Evolutionary conservation across 2,888 invertebrate species (phyloP).

Genomic region (Trachelus tabidus): DNA sequence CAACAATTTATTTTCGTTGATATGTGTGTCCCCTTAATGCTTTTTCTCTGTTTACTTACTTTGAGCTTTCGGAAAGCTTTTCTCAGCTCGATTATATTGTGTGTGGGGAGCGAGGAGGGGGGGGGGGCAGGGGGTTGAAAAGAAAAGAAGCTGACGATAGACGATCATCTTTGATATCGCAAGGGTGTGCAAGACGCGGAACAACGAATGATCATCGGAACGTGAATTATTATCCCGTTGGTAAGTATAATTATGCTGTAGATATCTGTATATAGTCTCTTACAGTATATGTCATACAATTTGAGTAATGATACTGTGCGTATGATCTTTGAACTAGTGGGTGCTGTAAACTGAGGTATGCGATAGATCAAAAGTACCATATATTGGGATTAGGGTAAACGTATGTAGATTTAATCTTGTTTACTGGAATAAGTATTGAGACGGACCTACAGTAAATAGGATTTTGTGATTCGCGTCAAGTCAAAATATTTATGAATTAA

Average conservation of each 20-base stretch:
- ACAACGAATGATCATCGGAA: neutral
- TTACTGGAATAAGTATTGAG: neutral
- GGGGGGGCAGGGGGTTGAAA: neutral
- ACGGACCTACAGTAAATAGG: neutral
- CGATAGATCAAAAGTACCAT: neutral
- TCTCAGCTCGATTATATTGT: neutral
- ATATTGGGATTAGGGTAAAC: neutral
- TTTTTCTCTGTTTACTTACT: neutral
- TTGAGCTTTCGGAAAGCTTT: neutral
- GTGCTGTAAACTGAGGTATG: neutral
- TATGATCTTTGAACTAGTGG: neutral
- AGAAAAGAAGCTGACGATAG: neutral
- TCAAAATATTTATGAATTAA: neutral
- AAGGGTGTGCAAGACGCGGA: neutral
- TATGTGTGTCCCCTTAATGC: neutral
- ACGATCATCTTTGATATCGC: neutral
- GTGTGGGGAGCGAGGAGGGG: neutral
- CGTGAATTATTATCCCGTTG: neutral
- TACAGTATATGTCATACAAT: neutral
- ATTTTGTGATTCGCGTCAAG: neutral
- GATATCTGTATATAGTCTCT: neutral
- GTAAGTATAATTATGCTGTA: neutral
- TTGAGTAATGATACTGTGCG: neutral
- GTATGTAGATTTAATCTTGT: neutral
- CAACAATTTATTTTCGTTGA: neutral